A percentile compares a stretch with the other conserved stretches of the same genome.
phyloP scores from a whole-genome alignment of 2,113 vertebrate species.

The Nesoenas mayeri region DNA sequence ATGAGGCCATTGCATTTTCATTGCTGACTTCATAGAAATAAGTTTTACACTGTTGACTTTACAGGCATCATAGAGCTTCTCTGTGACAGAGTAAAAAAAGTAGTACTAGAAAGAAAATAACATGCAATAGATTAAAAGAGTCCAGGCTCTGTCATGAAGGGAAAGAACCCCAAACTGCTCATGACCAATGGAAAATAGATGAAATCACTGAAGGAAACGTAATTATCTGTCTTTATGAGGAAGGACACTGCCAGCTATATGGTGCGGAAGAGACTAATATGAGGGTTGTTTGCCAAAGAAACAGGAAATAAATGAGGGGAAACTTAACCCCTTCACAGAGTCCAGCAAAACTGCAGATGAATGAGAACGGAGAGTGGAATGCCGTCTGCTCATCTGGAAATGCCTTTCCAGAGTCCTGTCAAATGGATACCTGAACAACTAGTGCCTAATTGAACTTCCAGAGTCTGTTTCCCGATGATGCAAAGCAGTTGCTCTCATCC shows the following conservation, averaged over 20 bases:
- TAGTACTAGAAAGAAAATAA: background rate
- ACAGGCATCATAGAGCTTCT: background rate
- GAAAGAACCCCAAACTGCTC: background rate
- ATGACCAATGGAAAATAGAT: background rate
- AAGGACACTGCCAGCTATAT: background rate
- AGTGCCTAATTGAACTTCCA: constrained; percentile 66
- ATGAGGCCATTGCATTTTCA: background rate
- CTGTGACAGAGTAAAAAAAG: background rate
- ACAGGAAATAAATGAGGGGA: background rate
- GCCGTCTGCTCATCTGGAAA: background rate
- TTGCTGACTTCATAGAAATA: background rate
- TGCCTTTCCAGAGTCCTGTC: constrained; percentile 23
- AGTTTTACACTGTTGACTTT: background rate
- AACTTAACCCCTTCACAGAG: background rate
- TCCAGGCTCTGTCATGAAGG: background rate
- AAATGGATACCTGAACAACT: constrained; percentile 54
- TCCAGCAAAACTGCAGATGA: constrained; percentile 33
- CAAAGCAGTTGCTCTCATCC: constrained; percentile 59
- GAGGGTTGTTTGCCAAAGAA: background rate
- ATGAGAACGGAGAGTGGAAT: background rate
- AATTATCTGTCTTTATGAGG: background rate
- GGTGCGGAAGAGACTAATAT: background rate
- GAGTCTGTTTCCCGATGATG: constrained; percentile 56
- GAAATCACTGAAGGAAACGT: background rate
- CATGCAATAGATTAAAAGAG: background rate